Percentiles rank a stretch among this genome's conserved stretches.
Conservation (phyloP, 2,888 invertebrate species). For the Falcaria lacertinaria region DNA sequence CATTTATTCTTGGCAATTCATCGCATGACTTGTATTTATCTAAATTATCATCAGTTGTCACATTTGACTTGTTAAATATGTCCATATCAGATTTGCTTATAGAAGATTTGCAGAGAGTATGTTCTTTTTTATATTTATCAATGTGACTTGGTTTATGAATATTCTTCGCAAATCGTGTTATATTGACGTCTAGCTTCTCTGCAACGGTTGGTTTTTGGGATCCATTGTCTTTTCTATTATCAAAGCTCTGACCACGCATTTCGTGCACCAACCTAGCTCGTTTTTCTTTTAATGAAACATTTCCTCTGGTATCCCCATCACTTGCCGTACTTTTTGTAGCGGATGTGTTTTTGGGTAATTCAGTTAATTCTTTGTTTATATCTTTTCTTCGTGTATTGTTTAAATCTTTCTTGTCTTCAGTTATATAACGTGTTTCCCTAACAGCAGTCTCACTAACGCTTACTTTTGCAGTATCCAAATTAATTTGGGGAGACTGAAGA, state of each 20-base stretch:
- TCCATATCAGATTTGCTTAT: conserved; percentile 76
- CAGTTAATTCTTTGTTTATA: background rate
- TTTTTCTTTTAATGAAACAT: conserved; percentile 37
- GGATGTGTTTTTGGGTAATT: background rate
- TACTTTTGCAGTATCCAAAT: background rate
- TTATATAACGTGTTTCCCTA: too few species aligned
- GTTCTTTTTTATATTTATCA: conserved; percentile 24
- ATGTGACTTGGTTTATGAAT: conserved; percentile 24
- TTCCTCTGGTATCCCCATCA: conserved; percentile 12
- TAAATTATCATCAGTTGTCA: conserved; percentile 39
- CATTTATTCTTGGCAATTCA: conserved; percentile 65
- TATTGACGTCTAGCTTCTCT: conserved; percentile 16
- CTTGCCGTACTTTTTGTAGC: conserved; percentile 8
- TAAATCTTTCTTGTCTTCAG: too few species aligned
- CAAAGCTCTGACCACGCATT: conserved; percentile 39
- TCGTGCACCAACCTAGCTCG: conserved; percentile 36
- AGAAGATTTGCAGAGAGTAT: conserved; percentile 45
- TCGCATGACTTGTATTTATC: conserved; percentile 69
- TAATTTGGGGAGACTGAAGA: conserved; percentile 12
- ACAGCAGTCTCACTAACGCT: background rate
- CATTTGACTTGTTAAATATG: conserved; percentile 57
- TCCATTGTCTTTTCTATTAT: conserved; percentile 26
- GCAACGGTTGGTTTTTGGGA: conserved; percentile 7
- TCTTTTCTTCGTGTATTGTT: too few species aligned
- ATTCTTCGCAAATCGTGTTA: conserved; percentile 25